Conservation (phyloP, 2,888 invertebrate genomes). For the Epistrophe grossulariae region DNA sequence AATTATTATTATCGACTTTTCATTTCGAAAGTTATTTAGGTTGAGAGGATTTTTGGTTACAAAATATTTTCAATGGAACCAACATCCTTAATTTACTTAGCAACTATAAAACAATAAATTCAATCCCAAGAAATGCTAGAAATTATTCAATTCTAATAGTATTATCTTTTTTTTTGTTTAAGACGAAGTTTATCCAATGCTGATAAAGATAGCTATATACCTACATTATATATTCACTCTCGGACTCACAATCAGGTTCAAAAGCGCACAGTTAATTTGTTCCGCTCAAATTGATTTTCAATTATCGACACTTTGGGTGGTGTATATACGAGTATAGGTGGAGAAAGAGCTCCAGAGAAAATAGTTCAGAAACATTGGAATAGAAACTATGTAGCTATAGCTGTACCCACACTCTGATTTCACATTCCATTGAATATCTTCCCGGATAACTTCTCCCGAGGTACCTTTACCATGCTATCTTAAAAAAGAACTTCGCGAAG, state of each 20-base stretch:
- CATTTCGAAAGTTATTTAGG: too few relatives aligned
- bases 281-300: constrained; percentile 71
- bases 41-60: too few relatives aligned
- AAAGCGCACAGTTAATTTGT: constrained; percentile 59
- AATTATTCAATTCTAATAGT: not conserved
- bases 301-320: constrained; percentile 51
- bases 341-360: not conserved
- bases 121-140: not conserved
- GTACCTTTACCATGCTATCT: not conserved
- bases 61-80: too few relatives aligned
- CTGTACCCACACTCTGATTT: constrained; percentile 17
- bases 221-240: constrained; percentile 20
- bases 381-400: constrained; percentile 18
- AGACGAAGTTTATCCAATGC: not conserved
- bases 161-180: not conserved
- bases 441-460: constrained; percentile 35
- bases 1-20: too few relatives aligned
- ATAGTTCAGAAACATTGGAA: constrained; percentile 27
- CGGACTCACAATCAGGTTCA: constrained; percentile 17
- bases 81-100: too few relatives aligned
- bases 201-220: not conserved
- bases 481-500: constrained; percentile 34
- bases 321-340: not conserved
- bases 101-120: not conserved
- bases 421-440: constrained; percentile 40